Conservation (phyloP, 92 coral and sea anemone species). For the Bergia sp. region DNA sequence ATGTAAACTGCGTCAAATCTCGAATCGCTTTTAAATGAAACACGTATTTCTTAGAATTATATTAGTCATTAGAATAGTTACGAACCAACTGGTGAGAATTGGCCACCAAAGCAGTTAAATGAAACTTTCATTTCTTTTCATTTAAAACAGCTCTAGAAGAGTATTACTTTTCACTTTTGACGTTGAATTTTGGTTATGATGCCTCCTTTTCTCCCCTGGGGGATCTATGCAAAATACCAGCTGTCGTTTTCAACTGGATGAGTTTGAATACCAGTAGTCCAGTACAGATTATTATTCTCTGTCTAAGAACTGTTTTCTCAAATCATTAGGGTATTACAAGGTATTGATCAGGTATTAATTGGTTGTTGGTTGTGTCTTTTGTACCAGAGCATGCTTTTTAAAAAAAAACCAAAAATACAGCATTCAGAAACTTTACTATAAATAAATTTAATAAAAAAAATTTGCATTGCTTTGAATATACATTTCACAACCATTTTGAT, state of each 20-base stretch:
- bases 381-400: neutral
- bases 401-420: neutral
- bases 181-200: neutral
- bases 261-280: neutral
- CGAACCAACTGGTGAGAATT: neutral
- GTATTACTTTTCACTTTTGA: neutral
- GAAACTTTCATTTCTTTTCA: neutral
- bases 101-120: neutral
- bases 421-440: neutral
- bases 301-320: no score
- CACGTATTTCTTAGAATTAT: neutral
- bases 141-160: neutral
- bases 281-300: neutral
- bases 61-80: neutral
- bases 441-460: neutral
- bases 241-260: conserved; percentile 6
- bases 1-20: neutral
- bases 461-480: neutral
- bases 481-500: conserved; percentile 15
- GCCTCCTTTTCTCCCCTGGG: neutral
- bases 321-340: neutral
- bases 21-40: neutral
- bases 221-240: conserved; percentile 15
- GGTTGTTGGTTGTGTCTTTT: neutral
- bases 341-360: neutral